A percentile compares a stretch with the other conserved stretches of the same genome.
Evolutionary conservation across 2,113 vertebrate genomes (phyloP).

Genomic region (Xyrauchen texanus): DNA sequence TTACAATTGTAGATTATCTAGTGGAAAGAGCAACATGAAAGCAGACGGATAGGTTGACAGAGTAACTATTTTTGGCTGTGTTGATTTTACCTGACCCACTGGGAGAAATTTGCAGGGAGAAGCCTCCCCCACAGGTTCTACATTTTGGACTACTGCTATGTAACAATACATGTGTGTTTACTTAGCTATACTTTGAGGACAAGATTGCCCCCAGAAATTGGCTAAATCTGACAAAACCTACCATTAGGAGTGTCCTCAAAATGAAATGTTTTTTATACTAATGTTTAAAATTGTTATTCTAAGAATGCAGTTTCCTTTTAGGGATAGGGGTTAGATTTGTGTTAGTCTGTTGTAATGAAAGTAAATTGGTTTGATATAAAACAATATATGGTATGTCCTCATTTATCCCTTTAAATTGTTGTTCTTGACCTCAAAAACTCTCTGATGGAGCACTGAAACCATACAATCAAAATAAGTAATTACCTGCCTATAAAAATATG

Average conservation of each 20-base stretch:
- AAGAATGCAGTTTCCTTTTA: neutral
- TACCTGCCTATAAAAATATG: too few species aligned
- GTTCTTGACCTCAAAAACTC: too few species aligned
- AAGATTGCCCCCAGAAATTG: neutral
- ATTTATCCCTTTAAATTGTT: too few species aligned
- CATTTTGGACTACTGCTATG: slow-evolving; percentile 24
- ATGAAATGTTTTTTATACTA: too few species aligned
- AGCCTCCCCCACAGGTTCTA: slow-evolving; percentile 27
- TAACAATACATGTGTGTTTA: neutral
- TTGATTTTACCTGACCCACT: slow-evolving; percentile 30
- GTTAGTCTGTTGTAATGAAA: too few species aligned
- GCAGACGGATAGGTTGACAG: slow-evolving; percentile 38
- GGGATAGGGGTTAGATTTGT: too few species aligned
- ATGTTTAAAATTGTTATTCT: too few species aligned
- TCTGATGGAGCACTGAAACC: too few species aligned
- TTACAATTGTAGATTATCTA: slow-evolving; percentile 36
- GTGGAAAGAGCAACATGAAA: slow-evolving; percentile 55
- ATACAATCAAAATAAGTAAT: too few species aligned
- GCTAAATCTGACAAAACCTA: slow-evolving; percentile 12
- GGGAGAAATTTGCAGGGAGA: neutral
- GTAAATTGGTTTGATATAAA: too few species aligned
- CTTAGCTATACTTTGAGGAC: slow-evolving; percentile 12
- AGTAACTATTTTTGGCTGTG: slow-evolving; percentile 59
- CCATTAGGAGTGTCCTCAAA: neutral
- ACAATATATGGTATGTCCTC: too few species aligned